These are phyloP conservation scores for Tokudaia tokunoshimensis DNA, from an alignment of 2,797 vertebrate species.

Conservation along the genomic window DNA sequence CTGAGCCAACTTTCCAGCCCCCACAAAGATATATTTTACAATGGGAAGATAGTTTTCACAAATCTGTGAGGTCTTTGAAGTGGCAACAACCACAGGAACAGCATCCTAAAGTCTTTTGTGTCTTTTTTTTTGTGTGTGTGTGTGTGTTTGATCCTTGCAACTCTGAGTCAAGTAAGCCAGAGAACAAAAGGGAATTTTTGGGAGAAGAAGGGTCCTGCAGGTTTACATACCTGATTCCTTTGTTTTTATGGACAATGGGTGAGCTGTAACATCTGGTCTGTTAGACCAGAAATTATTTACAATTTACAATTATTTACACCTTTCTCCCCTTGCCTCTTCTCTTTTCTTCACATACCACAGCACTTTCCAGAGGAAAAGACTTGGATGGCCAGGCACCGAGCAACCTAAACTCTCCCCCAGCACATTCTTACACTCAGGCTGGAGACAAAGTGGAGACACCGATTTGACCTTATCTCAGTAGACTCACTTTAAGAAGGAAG, in stretches of 20 bases:
- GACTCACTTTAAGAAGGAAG: neutral
- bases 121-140: no score
- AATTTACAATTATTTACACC: no score
- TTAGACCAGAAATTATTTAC: neutral
- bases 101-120: neutral
- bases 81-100: neutral
- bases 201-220: neutral
- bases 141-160: conserved; percentile 4
- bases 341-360: no score
- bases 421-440: neutral
- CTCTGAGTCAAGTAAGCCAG: neutral
- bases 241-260: neutral
- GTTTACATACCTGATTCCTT: neutral
- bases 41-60: conserved; percentile 2
- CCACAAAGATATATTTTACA: conserved; percentile 17
- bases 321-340: neutral
- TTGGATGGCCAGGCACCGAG: neutral
- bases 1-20: neutral
- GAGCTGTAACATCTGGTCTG: neutral
- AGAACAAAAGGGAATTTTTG: neutral
- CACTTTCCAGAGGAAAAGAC: neutral
- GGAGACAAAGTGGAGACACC: neutral
- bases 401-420: neutral
- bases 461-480: neutral
- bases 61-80: neutral